Evolutionary conservation across 2,797 vertebrate species (phyloP).

Genomic region (Meriones psammophilus): DNA sequence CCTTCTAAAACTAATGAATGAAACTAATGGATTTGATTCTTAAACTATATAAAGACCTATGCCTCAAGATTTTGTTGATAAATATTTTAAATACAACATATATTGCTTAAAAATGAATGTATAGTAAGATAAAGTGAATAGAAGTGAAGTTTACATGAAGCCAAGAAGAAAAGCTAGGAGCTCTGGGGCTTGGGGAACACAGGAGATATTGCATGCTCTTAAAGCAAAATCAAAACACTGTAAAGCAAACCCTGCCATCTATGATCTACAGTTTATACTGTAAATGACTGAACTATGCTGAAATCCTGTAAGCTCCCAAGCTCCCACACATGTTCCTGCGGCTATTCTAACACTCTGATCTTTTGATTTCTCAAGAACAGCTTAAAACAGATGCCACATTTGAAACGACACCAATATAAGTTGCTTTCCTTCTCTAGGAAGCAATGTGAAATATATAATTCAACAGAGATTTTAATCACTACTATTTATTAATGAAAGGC

Average conservation of each 20-base stretch:
- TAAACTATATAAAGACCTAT: background rate
- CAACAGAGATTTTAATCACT: conserved; percentile 21
- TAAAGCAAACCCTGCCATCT: background rate
- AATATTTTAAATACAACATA: background rate
- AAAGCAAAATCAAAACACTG: background rate
- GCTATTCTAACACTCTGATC: background rate
- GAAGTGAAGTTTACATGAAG: background rate
- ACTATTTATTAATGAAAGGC: conserved; percentile 17
- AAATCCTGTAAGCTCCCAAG: background rate
- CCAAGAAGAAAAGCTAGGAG: background rate
- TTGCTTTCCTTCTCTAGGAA: background rate
- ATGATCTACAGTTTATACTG: background rate
- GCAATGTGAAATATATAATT: conserved; percentile 15
- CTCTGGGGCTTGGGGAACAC: background rate
- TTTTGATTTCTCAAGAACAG: background rate
- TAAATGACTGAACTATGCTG: background rate
- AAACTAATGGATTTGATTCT: background rate
- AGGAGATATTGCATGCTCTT: background rate
- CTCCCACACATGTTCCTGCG: no score
- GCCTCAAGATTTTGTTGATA: background rate
- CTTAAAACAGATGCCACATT: background rate
- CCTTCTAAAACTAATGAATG: background rate
- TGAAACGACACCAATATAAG: background rate
- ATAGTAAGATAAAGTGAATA: background rate
- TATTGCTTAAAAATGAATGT: background rate